phyloP scores from a whole-genome alignment of 2,113 vertebrate genomes.

The Gallinago undulata region DNA sequence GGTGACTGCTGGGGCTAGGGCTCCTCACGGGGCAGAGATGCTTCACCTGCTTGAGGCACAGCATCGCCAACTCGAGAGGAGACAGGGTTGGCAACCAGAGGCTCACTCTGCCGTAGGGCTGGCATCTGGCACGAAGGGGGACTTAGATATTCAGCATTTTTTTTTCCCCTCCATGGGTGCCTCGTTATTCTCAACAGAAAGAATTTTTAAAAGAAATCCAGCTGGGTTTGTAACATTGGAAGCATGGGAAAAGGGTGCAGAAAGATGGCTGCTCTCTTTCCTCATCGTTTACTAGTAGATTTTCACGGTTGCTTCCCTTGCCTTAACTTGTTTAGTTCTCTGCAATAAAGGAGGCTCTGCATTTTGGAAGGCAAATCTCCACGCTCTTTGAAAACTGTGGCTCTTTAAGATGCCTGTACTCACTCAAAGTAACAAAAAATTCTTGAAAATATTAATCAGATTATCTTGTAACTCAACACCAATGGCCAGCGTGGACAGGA shows the following conservation, averaged over 20 bases:
- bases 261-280: neutral
- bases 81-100: neutral
- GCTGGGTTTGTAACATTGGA: neutral
- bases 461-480: neutral
- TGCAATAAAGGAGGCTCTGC: neutral
- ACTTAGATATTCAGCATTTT: neutral
- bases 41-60: neutral
- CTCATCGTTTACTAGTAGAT: neutral
- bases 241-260: neutral
- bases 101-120: neutral
- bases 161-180: neutral
- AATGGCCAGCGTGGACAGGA: neutral
- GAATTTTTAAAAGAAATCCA: neutral
- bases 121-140: neutral
- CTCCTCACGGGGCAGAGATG: neutral
- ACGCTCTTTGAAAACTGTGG: neutral
- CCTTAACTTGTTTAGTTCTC: neutral
- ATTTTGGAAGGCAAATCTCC: neutral
- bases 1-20: rapidly evolving
- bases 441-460: neutral
- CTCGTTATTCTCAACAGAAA: neutral
- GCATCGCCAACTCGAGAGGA: rapidly evolving
- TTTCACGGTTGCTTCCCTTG: neutral
- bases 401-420: neutral
- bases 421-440: neutral